Conservation (phyloP, 2,797 vertebrate genomes). For the Eremophila alpestris region DNA sequence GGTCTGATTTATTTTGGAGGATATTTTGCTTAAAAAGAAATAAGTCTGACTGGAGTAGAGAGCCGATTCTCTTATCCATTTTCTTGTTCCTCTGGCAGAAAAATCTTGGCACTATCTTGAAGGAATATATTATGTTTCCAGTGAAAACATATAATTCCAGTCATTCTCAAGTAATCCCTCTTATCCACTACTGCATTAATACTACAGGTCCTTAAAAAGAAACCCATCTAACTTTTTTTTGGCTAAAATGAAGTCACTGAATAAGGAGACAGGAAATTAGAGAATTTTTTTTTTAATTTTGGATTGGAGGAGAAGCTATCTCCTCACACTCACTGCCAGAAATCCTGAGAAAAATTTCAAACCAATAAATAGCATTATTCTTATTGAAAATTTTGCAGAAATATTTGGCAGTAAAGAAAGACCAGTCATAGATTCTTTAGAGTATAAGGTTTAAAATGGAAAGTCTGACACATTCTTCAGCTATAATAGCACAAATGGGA, state of each 20-base stretch:
- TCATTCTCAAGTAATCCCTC: not conserved
- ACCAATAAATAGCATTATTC: slow-evolving; percentile 13
- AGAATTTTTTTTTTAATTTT: not conserved
- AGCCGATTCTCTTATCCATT: not conserved
- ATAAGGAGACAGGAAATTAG: not conserved
- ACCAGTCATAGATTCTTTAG: not conserved
- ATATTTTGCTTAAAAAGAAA: not conserved
- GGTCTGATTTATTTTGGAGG: not conserved
- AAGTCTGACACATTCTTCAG: slow-evolving; percentile 47
- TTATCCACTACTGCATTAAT: not conserved
- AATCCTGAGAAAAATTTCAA: slow-evolving; percentile 11
- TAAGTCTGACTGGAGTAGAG: not conserved
- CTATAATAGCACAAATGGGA: slow-evolving; percentile 54
- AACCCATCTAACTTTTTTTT: not conserved
- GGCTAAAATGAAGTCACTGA: not conserved
- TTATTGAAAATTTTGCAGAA: slow-evolving; percentile 22
- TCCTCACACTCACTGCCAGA: not conserved
- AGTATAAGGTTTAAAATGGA: slow-evolving; percentile 55
- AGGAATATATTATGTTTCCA: not conserved
- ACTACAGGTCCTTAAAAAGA: not conserved
- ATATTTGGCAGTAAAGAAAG: slow-evolving; percentile 37
- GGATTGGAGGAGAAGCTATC: not conserved
- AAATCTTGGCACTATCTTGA: not conserved
- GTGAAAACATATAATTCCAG: slow-evolving; percentile 20
- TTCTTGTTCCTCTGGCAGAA: slow-evolving; percentile 1